phyloP scores from a whole-genome alignment of 2,113 vertebrate genomes.

The Pluvianellus socialis region DNA sequence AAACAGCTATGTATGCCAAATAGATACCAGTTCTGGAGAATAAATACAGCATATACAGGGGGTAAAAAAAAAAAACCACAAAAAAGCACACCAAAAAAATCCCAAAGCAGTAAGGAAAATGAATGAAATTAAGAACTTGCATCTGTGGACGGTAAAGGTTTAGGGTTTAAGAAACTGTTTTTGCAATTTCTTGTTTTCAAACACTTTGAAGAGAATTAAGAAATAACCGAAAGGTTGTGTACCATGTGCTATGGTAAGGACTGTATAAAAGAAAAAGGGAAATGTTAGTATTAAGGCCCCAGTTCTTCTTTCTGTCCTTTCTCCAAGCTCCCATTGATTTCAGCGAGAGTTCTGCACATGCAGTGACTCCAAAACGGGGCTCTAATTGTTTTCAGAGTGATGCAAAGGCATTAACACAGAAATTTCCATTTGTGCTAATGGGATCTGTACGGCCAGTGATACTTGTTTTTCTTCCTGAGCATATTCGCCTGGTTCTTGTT shows the following conservation, averaged over 20 bases:
- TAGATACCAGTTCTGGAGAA: not conserved
- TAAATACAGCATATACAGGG: not conserved
- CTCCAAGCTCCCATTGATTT: not conserved
- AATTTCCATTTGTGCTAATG: not conserved
- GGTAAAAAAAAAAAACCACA: not conserved
- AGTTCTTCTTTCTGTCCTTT: not conserved
- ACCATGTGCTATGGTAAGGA: not conserved
- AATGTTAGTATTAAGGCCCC: not conserved
- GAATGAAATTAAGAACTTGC: not conserved
- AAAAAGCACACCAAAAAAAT: not conserved
- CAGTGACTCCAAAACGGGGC: not conserved
- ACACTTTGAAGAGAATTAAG: not conserved
- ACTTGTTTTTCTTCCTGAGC: not conserved
- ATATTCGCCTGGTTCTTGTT: not conserved
- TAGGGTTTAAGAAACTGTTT: not conserved
- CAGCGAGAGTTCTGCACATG: not conserved
- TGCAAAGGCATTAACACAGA: not conserved
- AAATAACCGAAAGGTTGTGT: not conserved
- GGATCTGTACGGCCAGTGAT: not conserved
- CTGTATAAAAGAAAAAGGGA: not conserved
- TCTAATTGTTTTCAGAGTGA: conserved; percentile 26
- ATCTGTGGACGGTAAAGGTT: not conserved
- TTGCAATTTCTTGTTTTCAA: not conserved
- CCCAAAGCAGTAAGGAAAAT: not conserved
- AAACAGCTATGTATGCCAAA: not conserved